These are phyloP conservation scores for Brachymystax lenok DNA, from an alignment of 2,797 vertebrate genomes.

Conservation along the genomic window DNA sequence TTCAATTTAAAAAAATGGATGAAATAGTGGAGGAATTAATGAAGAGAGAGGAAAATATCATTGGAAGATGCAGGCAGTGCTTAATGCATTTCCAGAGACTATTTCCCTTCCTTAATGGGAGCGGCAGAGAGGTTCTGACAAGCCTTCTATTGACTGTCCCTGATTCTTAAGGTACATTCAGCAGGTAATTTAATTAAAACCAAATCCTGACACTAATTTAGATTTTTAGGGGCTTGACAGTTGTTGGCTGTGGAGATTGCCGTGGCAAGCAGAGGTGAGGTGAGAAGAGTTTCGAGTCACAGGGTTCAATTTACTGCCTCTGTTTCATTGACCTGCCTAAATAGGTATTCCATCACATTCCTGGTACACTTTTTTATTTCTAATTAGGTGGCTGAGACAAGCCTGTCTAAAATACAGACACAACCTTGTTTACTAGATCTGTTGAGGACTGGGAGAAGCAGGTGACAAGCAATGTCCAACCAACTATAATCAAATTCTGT, in stretches of 20 bases:
- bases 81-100: slow-evolving; percentile 73
- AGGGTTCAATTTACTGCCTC: slow-evolving; percentile 65
- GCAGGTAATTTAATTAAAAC: slow-evolving; percentile 52
- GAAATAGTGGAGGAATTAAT: slow-evolving; percentile 68
- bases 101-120: slow-evolving; percentile 72
- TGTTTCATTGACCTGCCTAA: slow-evolving; percentile 50
- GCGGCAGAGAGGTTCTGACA: slow-evolving; percentile 54
- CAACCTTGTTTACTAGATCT: not conserved
- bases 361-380: slow-evolving; percentile 20
- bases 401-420: not conserved
- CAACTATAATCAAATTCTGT: not conserved
- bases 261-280: slow-evolving; percentile 46
- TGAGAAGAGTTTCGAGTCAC: slow-evolving; percentile 55
- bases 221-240: slow-evolving; percentile 70
- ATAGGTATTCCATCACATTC: slow-evolving; percentile 20
- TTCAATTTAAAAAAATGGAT: slow-evolving; percentile 66
- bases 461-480: slow-evolving; percentile 5
- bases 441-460: slow-evolving; percentile 6
- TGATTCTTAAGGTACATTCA: slow-evolving; percentile 70
- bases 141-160: slow-evolving; percentile 64
- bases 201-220: slow-evolving; percentile 71
- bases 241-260: slow-evolving; percentile 70
- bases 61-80: slow-evolving; percentile 62
- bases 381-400: slow-evolving; percentile 45
- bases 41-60: slow-evolving; percentile 51